Evolutionary conservation across 2,888 invertebrate species (phyloP).

Genomic region (Campaea margaritaria): DNA sequence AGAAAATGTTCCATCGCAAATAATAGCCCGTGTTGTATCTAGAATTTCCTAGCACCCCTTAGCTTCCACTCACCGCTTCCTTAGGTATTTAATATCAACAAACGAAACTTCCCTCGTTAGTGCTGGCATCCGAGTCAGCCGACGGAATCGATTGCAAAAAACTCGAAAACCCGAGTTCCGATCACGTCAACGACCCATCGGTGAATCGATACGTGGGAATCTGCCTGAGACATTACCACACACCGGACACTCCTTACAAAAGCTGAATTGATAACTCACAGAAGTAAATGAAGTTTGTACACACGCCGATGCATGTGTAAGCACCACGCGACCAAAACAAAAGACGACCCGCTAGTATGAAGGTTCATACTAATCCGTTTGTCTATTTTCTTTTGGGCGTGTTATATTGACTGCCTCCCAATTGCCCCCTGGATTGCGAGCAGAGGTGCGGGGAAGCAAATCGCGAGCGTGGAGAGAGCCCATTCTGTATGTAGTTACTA

Average conservation of each 20-base stretch:
- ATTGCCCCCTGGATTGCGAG: too few relatives aligned
- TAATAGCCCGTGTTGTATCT: background rate
- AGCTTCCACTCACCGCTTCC: constrained; percentile 7
- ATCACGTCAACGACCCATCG: constrained; percentile 76
- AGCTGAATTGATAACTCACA: background rate
- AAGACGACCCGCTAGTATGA: too few relatives aligned
- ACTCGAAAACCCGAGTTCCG: constrained; percentile 61
- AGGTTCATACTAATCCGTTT: too few relatives aligned
- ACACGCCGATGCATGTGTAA: too few relatives aligned
- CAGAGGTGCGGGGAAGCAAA: too few relatives aligned
- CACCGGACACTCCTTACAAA: too few relatives aligned
- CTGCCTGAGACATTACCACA: constrained; percentile 34
- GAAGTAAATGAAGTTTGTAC: too few relatives aligned
- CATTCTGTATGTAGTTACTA: too few relatives aligned
- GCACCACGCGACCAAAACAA: too few relatives aligned
- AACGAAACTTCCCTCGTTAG: constrained; percentile 63
- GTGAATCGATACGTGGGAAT: constrained; percentile 72
- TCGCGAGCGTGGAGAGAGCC: too few relatives aligned
- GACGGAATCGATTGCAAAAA: constrained; percentile 69
- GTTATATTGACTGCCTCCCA: too few relatives aligned
- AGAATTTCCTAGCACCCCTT: constrained; percentile 1
- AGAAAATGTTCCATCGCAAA: background rate
- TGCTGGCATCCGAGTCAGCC: constrained; percentile 56
- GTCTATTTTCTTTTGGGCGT: too few relatives aligned
- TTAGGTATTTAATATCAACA: constrained; percentile 36